Base-by-base conservation (phyloP, 2,888 invertebrate genomes). In the Coelinius sp. region DNA sequence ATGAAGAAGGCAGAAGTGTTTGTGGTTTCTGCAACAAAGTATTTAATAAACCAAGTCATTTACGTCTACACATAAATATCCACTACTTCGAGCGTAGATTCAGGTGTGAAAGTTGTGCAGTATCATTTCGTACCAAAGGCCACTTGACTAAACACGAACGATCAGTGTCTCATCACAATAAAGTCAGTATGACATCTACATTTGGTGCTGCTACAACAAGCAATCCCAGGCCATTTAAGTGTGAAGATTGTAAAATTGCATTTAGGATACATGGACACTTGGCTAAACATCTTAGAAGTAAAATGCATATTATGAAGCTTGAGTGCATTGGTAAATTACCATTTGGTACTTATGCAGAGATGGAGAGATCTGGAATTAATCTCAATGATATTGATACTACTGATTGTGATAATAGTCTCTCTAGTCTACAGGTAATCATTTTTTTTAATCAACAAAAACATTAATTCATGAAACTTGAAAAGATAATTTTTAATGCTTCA, bases 201-300 rank as follows among this genome's bases (percentile, higher is more conserved):
- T 95, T 95, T 85, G 95, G 95, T 6, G 93, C 96, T 67, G 89
- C 93, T 7, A 94, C 95, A 0, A 94, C 95, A 12, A 94, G 94
- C 77, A 98, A 98, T 89, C 98, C 98, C 1, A 91, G 98, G 65
- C 98, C 98, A 17, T 99, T 98, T 88, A 95, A 97, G 83, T 99
- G 99, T 89, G 93, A 93, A 20, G 97, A 98, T 85, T 99, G 99
- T 87, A 96, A 95, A 85, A 95, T 97, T 79, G 98, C 97, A 7
- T 99, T 99, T 87, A 91, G 97, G 80, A 98, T 98, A 83, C 98
- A 97, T 84, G 99, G 98, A 0, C 98, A 98, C 88, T 89, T 99
- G 82, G 97, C 98, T 0, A 98, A 98, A 88, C 99, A 99, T 90
- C 90, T 99, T 74, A 92, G 98, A 70, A 97, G 97, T 76, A 97